Conservation (phyloP, 2,797 vertebrate species). For the Pempheris klunzingeri region DNA sequence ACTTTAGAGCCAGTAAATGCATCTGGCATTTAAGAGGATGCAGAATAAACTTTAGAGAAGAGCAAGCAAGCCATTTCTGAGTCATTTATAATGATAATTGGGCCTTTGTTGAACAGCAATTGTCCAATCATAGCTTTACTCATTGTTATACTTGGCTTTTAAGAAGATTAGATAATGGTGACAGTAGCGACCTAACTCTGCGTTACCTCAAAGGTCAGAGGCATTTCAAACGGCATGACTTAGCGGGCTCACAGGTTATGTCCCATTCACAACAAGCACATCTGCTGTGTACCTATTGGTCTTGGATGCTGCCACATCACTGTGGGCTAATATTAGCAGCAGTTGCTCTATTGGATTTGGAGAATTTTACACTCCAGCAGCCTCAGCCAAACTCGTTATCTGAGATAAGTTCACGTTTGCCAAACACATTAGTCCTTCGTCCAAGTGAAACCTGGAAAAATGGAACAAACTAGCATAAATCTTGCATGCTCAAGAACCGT, state of each 20-base stretch:
- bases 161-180: background rate
- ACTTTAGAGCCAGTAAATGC: slow-evolving; percentile 34
- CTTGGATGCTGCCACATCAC: background rate
- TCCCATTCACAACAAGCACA: background rate
- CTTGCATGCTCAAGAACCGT: too few species aligned
- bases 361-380: too few species aligned
- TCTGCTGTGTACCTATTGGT: background rate
- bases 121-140: background rate
- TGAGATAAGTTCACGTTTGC: too few species aligned
- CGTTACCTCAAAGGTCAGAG: background rate
- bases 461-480: too few species aligned
- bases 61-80: background rate
- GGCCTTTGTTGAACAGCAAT: background rate
- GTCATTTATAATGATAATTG: slow-evolving; percentile 11
- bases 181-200: background rate
- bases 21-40: slow-evolving; percentile 32
- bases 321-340: too few species aligned
- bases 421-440: too few species aligned
- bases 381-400: too few species aligned
- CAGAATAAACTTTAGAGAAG: slow-evolving; percentile 25
- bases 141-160: too few species aligned
- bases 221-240: background rate
- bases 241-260: background rate
- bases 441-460: too few species aligned
- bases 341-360: too few species aligned